Evolutionary conservation across 2,797 vertebrate species (phyloP), one percentile per base, ranked within the genome.

Genomic region (Lepidocolaptes lacrymiger): DNA sequence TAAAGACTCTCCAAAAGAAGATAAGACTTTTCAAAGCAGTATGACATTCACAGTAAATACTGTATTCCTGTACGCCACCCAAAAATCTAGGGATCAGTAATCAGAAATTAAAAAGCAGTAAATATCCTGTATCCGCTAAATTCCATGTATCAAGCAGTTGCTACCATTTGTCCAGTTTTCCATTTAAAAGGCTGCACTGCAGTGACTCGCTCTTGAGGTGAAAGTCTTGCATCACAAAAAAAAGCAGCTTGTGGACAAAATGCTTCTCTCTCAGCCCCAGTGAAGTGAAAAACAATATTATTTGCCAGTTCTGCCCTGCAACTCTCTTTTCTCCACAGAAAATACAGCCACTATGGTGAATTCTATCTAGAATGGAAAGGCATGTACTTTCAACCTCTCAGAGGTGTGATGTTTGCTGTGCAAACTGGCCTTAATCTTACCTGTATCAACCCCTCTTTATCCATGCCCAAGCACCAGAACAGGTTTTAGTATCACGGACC

Each of bases 381-480:
- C 6, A 4, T 8, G 6, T 13, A 4, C 18, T 36, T 52, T 52
- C 17, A 52, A 2, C 8, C 14, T 36, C 22, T 20, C 44, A 52
- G 13, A n/a, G 39, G 15, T 10, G 1, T 39, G 69, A 56, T 0
- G 0, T 34, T 30, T 34, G 16, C 15, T 54, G 30, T 14, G 36
- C n/a, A 52, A 48, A 9, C 6, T 37, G 26, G 11, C 23, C 34
- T 82, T 39, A 36, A 10, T 34, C 21, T 30, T 61, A 27, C 0
- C 27, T 51, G 0, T 15, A 28, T 22, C 52, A 34, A 11, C 12
- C 59, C 4, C 2, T 9, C 49, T 54, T 67, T 69, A 36, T 3
- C 22, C 46, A 6, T 39, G 10, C 4, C 21, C 52, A 43, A 32
- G n/a, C 5, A 14, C 41, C 1, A 2, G 28, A 46, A 11, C 6